Conservation (phyloP, 2,888 invertebrate genomes). For the Yponomeuta evonymella region DNA sequence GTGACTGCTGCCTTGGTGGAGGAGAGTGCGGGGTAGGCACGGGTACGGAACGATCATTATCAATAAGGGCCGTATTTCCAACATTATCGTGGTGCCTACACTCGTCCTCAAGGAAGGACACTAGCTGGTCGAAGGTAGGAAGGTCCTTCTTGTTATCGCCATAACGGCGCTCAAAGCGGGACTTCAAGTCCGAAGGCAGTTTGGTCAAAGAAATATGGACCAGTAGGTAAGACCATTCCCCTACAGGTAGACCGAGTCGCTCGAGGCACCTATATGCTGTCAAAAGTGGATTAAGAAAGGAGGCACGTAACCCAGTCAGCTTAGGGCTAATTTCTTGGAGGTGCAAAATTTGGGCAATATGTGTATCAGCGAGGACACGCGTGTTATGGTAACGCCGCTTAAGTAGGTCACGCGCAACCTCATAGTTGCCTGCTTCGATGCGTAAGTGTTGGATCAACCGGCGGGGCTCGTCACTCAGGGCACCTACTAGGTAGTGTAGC, state of each 20-base stretch:
- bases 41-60: neutral
- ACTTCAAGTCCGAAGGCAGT: slow-evolving; percentile 6
- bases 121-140: neutral
- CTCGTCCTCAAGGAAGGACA: neutral
- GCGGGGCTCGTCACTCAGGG: slow-evolving; percentile 14
- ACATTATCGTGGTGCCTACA: neutral
- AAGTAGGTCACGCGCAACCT: slow-evolving; percentile 11
- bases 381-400: slow-evolving; percentile 17
- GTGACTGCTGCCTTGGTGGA: too few species aligned
- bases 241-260: slow-evolving; percentile 5
- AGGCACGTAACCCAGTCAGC: neutral
- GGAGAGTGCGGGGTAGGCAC: too few species aligned
- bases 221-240: slow-evolving; percentile 11
- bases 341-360: slow-evolving; percentile 1
- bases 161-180: too few species aligned
- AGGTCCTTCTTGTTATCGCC: neutral
- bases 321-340: neutral
- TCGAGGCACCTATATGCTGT: neutral
- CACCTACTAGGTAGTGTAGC: slow-evolving; percentile 14
- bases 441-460: slow-evolving; percentile 11
- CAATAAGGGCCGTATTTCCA: neutral
- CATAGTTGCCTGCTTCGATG: slow-evolving; percentile 8
- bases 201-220: slow-evolving; percentile 9
- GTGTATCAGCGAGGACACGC: slow-evolving; percentile 15
- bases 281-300: neutral